These are phyloP conservation scores for Plusia festucae DNA, from an alignment of 2,888 invertebrate genomes.

Conservation along the genomic window DNA sequence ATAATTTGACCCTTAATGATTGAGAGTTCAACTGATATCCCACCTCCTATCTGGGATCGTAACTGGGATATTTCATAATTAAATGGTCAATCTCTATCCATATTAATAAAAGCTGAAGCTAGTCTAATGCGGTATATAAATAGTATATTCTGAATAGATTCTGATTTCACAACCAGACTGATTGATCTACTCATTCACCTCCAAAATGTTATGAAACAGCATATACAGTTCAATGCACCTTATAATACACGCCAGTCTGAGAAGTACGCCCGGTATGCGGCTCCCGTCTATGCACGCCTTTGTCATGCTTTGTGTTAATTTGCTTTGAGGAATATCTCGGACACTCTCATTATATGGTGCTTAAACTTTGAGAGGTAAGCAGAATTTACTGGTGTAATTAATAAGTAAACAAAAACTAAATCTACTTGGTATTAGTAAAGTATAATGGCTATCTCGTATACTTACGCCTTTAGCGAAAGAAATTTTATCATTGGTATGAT, in stretches of 20 bases:
- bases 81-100: no score
- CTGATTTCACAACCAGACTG: neutral
- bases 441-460: no score
- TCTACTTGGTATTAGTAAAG: no score
- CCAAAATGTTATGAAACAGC: neutral
- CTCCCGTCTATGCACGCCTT: constrained; percentile 27
- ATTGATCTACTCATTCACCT: constrained; percentile 1
- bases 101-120: no score
- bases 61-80: no score
- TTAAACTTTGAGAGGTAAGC: neutral
- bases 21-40: no score
- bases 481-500: no score
- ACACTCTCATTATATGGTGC: neutral
- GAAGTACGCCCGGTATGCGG: constrained; percentile 23
- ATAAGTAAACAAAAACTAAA: neutral
- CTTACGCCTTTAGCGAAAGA: no score
- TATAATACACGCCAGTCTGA: neutral
- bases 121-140: neutral
- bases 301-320: constrained; percentile 30
- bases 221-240: constrained; percentile 11
- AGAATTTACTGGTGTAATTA: neutral
- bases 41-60: no score
- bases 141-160: neutral
- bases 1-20: no score
- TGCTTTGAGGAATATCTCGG: constrained; percentile 45